Evolutionary conservation across 1,140 invertebrate species (phyloP).

Genomic region (Phocides pigmalion): DNA sequence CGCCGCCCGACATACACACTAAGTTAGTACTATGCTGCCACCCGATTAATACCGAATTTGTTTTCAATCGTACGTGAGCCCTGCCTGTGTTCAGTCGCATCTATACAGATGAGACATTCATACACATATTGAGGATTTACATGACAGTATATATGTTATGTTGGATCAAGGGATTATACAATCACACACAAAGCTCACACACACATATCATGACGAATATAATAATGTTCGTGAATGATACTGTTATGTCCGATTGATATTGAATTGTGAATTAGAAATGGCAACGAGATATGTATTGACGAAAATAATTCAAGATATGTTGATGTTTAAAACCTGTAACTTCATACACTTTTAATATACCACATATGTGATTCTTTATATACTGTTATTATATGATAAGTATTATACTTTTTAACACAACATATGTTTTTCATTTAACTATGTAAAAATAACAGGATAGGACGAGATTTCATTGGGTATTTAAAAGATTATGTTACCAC

Average conservation of each 20-base stretch:
- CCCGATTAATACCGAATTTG: slow-evolving; percentile 35
- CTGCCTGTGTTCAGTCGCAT: slow-evolving; percentile 45
- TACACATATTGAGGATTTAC: too few relatives aligned
- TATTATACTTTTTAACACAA: too few relatives aligned
- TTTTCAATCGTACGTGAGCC: slow-evolving; percentile 22
- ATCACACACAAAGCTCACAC: slow-evolving; percentile 66
- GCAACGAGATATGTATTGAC: background rate
- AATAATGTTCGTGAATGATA: slow-evolving; percentile 15
- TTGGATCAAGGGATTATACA: slow-evolving; percentile 42
- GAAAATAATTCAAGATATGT: slow-evolving; percentile 10
- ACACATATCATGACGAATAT: slow-evolving; percentile 6
- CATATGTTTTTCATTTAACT: too few relatives aligned
- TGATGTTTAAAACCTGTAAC: too few relatives aligned
- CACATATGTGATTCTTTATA: too few relatives aligned
- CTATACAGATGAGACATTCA: too few relatives aligned
- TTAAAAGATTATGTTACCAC: slow-evolving; percentile 12
- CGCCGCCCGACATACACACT: slow-evolving; percentile 68
- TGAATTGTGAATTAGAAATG: slow-evolving; percentile 6
- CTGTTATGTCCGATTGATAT: slow-evolving; percentile 7
- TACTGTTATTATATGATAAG: too few relatives aligned
- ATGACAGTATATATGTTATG: too few relatives aligned
- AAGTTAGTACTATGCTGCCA: slow-evolving; percentile 69
- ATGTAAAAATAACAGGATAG: background rate
- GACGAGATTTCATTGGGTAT: background rate
- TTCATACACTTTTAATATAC: too few relatives aligned